Evolutionary conservation across 2,888 invertebrate species (phyloP).

Genomic region (Malachius bipustulatus): DNA sequence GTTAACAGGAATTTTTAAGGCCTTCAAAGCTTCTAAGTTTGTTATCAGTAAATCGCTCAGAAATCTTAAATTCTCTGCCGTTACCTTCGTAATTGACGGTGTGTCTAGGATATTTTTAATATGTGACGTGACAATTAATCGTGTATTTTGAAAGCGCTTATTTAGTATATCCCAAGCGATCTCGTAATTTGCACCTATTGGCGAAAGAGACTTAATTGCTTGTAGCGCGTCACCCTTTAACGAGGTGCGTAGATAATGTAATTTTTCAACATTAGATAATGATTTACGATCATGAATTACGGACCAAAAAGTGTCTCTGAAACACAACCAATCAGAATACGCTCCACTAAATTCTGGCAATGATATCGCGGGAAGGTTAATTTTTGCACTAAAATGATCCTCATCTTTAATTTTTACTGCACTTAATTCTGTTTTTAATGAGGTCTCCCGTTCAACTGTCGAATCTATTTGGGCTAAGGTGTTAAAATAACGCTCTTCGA

Average conservation of each 20-base stretch:
- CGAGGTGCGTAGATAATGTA: neutral
- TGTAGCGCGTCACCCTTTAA: neutral
- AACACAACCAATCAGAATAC: constrained; percentile 3
- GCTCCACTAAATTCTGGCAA: neutral
- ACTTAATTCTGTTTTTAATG: too few species aligned
- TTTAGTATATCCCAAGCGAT: too few species aligned
- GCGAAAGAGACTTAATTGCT: neutral
- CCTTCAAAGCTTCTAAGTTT: neutral
- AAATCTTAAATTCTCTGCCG: neutral
- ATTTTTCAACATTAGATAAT: neutral
- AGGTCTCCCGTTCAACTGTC: too few species aligned
- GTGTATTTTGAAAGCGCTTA: neutral
- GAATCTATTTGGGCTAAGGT: too few species aligned
- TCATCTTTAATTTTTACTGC: too few species aligned
- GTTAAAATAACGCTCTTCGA: too few species aligned
- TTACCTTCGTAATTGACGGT: neutral
- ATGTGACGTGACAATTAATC: neutral
- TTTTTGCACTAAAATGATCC: neutral
- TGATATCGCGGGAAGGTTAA: neutral
- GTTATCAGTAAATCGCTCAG: neutral
- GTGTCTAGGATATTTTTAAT: constrained; percentile 3
- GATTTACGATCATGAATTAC: neutral
- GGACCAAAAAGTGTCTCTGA: neutral
- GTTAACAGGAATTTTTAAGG: neutral
- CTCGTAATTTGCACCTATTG: constrained; percentile 3